Conservation (phyloP, 2,797 vertebrate genomes). For the Brachyalestes nurse region DNA sequence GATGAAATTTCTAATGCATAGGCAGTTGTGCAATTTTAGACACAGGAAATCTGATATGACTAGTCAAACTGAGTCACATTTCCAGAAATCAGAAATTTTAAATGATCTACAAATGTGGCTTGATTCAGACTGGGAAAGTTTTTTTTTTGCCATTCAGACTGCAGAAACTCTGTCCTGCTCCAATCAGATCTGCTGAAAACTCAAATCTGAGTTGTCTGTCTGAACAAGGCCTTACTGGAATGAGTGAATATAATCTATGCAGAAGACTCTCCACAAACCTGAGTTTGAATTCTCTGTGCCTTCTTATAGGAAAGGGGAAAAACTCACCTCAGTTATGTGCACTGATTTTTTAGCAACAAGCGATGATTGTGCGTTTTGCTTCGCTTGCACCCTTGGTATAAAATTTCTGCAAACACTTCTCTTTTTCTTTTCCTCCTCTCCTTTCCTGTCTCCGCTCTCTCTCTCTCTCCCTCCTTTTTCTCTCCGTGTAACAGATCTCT, state of each 20-base stretch:
- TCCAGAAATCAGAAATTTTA: no score
- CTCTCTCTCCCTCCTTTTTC: constrained; percentile 29
- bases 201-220: no score
- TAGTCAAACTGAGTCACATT: no score
- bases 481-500: constrained; percentile 55
- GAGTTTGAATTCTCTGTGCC: neutral
- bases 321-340: constrained; percentile 22
- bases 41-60: no score
- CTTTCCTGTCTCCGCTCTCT: constrained; percentile 35
- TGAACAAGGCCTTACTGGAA: no score
- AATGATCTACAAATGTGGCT: no score
- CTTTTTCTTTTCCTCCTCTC: constrained; percentile 42
- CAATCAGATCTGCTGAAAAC: no score
- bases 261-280: neutral
- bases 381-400: constrained; percentile 41
- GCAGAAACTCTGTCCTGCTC: no score
- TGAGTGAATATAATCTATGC: neutral
- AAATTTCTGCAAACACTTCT: constrained; percentile 46
- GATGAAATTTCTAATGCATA: no score
- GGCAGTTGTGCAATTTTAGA: no score
- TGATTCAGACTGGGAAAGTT: no score
- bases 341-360: constrained; percentile 40
- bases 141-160: no score
- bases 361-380: constrained; percentile 47
- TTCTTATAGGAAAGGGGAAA: neutral